A percentile compares a stretch with the other conserved stretches of the same genome.
These are phyloP conservation scores for Ctenoplectra terminalis DNA, from an alignment of 1,140 invertebrate genomes.

Conservation along the genomic window DNA sequence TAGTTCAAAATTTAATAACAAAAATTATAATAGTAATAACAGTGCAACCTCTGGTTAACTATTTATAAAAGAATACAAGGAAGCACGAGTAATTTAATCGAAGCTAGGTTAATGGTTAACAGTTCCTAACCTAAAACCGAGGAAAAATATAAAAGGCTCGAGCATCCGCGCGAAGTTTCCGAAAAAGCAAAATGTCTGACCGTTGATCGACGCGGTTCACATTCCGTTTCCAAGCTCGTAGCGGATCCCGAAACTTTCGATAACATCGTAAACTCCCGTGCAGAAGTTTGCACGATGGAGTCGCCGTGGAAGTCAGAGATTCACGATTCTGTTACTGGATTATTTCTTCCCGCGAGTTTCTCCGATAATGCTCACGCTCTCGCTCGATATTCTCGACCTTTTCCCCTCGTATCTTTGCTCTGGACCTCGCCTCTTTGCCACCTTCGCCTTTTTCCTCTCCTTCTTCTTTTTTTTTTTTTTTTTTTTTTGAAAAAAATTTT, in stretches of 20 bases:
- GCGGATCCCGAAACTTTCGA: conserved; percentile 53
- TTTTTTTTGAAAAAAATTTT: conserved; percentile 4
- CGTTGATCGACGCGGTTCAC: conserved; percentile 61
- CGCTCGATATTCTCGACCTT: conserved; percentile 41
- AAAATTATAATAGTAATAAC: too few relatives aligned
- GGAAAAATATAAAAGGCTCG: neutral
- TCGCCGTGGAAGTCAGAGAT: conserved; percentile 58
- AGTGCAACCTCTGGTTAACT: too few relatives aligned
- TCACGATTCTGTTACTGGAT: conserved; percentile 64
- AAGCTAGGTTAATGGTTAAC: too few relatives aligned
- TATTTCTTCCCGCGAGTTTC: conserved; percentile 61
- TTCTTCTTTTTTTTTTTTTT: too few relatives aligned
- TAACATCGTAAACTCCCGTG: conserved; percentile 62
- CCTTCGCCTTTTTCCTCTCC: neutral
- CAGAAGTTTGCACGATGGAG: conserved; percentile 59
- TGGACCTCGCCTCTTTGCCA: neutral
- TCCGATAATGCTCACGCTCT: conserved; percentile 46
- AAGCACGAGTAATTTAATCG: too few relatives aligned
- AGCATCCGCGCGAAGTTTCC: neutral
- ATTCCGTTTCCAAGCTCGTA: conserved; percentile 48
- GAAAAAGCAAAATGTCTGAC: conserved; percentile 23
- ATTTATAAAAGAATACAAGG: too few relatives aligned
- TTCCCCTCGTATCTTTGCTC: conserved; percentile 2
- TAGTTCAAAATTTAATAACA: too few relatives aligned
- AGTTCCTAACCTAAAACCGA: neutral